Conservation (phyloP, 2,113 vertebrate species). For the Nycticryphes semicollaris region DNA sequence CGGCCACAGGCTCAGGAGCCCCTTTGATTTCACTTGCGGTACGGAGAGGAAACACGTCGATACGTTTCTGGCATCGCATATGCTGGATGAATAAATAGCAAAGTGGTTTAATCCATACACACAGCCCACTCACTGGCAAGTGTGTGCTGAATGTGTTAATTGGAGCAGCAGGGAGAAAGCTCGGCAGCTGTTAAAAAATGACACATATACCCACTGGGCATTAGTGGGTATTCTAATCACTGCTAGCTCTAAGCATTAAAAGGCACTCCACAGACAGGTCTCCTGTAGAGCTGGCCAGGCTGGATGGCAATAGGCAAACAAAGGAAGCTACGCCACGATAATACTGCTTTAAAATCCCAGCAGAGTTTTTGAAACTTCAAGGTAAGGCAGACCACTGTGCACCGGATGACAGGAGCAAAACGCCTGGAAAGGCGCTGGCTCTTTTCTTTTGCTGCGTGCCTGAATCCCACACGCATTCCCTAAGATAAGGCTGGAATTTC, state of each 20-base stretch:
- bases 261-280: slow-evolving; percentile 59
- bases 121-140: slow-evolving; percentile 72
- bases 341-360: not conserved
- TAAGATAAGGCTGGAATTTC: slow-evolving; percentile 48
- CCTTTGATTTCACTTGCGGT: not conserved
- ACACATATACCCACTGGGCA: slow-evolving; percentile 78
- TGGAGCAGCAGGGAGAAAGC: slow-evolving; percentile 78
- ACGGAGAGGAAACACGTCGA: not conserved
- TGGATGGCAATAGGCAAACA: slow-evolving; percentile 45
- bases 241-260: slow-evolving; percentile 74
- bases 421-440: not conserved
- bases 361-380: slow-evolving; percentile 38
- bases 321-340: not conserved
- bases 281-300: slow-evolving; percentile 30
- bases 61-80: slow-evolving; percentile 10
- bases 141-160: slow-evolving; percentile 74
- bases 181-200: slow-evolving; percentile 80
- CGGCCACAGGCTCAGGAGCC: not conserved
- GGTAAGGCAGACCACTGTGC: not conserved
- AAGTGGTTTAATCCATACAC: slow-evolving; percentile 78
- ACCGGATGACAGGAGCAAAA: not conserved
- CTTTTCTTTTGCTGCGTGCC: not conserved
- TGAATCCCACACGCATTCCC: slow-evolving; percentile 11
- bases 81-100: slow-evolving; percentile 38
- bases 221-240: slow-evolving; percentile 71